Conservation (phyloP, 2,113 vertebrate genomes). For the Brienomyrus longianalis region DNA sequence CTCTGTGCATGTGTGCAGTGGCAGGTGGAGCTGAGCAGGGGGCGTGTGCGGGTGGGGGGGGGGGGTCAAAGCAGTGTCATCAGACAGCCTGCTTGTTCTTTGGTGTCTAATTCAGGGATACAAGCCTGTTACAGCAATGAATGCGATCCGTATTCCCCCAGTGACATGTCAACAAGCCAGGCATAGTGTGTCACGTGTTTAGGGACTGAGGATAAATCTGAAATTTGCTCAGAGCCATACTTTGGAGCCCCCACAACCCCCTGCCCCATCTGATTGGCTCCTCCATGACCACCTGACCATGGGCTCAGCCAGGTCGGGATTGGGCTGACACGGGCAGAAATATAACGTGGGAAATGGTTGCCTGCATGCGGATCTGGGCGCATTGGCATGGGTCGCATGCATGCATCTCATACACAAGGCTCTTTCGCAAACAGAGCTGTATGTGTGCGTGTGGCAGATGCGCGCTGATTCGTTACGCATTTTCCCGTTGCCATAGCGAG, state of each 20-base stretch:
- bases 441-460: neutral
- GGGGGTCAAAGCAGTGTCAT: neutral
- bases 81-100: neutral
- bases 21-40: neutral
- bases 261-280: neutral
- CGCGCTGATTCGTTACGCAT: neutral
- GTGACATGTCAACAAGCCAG: neutral
- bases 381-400: neutral
- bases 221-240: neutral
- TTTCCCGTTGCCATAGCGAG: neutral
- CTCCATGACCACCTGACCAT: neutral
- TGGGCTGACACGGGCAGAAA: neutral
- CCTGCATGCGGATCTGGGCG: neutral
- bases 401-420: neutral
- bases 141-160: neutral
- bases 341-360: neutral
- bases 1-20: neutral
- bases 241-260: neutral
- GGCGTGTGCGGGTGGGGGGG: neutral
- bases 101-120: neutral
- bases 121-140: neutral
- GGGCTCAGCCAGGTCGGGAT: neutral
- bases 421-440: neutral
- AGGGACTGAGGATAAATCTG: neutral
- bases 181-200: neutral